Evolutionary conservation across 2,888 invertebrate genomes (phyloP), one percentile per base, ranked within the genome.

Genomic region (Desoria tigrina): DNA sequence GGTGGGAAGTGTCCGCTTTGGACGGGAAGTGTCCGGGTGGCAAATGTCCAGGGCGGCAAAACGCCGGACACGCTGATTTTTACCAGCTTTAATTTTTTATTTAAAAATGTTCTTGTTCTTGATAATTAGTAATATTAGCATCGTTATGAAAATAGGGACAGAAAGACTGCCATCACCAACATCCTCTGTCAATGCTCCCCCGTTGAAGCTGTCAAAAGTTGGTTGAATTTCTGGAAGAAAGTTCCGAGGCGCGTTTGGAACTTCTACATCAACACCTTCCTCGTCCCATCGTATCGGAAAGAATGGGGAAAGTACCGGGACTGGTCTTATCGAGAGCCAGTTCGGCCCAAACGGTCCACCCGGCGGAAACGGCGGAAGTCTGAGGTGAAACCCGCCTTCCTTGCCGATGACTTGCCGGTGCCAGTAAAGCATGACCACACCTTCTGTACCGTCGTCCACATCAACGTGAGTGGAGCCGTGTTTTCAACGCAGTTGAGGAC

Each of bases 391-490:
- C 6, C 16, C 2, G 42, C 11, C n/a, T 14, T 4, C n/a, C 28
- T 37, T 3, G 4, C 14, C 4, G 28, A 27, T 4, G 23, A 28
- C 6, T 2, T 39, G 1, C 67, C 61, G 1, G 42, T 39, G 37
- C 67, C 63, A 2, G 39, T 39, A n/a, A 7, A 50, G 14, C 71
- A 72, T 21, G 61, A 72, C 39, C 71, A 71, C 32, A 18, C 56
- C 1, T 53, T 50, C 14, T 71, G 71, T 39, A 9, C 32, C 14
- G 27, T 37, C 24, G 39, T 73, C 11, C 53, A 42, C 1, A 69
- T 73, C 11, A 72, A 72, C 32, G 68, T 69, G 2, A 57, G 63
- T 28, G 73, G 73, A 42, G 16, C 26, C 16, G 28, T 39, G 1
- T 71, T 61, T 32, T 56, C 69, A 37, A 55, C 69, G 0, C 69